Percentiles rank a stretch among this genome's conserved stretches.
Evolutionary conservation across 2,888 invertebrate genomes (phyloP).

Genomic region (Tipula helvola): DNA sequence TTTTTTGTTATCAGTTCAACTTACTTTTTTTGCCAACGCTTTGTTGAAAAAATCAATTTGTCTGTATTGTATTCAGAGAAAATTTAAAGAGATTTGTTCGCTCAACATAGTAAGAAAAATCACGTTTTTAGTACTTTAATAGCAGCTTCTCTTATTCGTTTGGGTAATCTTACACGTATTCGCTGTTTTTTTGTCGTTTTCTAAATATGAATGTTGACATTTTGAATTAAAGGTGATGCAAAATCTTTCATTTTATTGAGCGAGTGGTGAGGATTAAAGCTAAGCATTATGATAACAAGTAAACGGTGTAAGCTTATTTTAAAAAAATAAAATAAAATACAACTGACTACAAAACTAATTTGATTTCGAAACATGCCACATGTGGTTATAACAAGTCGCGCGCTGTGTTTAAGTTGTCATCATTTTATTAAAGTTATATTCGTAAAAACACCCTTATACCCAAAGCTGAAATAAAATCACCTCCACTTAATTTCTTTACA

Average conservation of each 20-base stretch:
- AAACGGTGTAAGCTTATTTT: neutral
- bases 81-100: neutral
- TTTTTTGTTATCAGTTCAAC: neutral
- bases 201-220: neutral
- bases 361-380: neutral
- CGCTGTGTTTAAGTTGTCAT: neutral
- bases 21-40: neutral
- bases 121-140: neutral
- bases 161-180: neutral
- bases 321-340: neutral
- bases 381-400: neutral
- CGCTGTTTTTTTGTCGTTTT: neutral
- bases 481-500: neutral
- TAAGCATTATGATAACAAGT: neutral
- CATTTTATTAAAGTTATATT: neutral
- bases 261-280: neutral
- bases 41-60: neutral
- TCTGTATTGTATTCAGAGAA: neutral
- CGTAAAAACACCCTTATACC: neutral
- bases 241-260: neutral
- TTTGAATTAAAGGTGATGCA: neutral
- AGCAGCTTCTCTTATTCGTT: neutral
- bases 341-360: neutral
- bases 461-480: neutral
- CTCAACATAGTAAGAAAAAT: neutral